Evolutionary conservation across 1,140 invertebrate species (phyloP), one percentile per base, ranked within the genome.

Genomic region (Pachypeltis micranthus): DNA sequence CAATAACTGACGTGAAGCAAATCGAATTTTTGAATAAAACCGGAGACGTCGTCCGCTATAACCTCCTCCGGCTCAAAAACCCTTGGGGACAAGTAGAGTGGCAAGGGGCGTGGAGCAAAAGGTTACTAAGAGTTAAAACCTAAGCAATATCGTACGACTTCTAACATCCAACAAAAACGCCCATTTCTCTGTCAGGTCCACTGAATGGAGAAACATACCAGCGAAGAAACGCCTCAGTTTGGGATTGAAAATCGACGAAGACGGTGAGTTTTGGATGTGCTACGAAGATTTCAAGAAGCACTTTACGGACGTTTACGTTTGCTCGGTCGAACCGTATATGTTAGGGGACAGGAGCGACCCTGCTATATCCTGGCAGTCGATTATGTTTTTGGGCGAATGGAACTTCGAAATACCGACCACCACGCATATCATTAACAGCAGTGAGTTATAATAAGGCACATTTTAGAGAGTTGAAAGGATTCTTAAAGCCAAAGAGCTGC

Each of bases 251-350:
- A 21, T 21, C 4, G 47, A 51, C 21, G 47, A 51, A 51, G 47
- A 51, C 19, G 47, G 47, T 21, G 47, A 51, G 47, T 51, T 51
- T 51, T 51, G 47, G 47, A 51, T 51, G 47, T 16, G 47, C 47
- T 51, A 51, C 21, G 12, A 51, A 21, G 47, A 51, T 21, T 51
- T 51, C 21, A 3, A 10, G 7, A 7, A 10, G 19, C 12, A 51
- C 23, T 51, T 51, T 21, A 51, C 47, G 7, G 47, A 51, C 21
- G 19, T 51, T 21, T 51, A 51, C 47, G 21, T 51, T 4, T 51
- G 47, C 47, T 14, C 47, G 4, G 47, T 51, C 4, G 47, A 51
- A 21, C 47, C 47, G 12, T 21, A 51, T 4, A 51, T 51, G 47
- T 21, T 51, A 4, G 47, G 47, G 7, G 23, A 3, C 4, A 51